Conservation (phyloP, 2,113 vertebrate species). For the Helogale parvula region DNA sequence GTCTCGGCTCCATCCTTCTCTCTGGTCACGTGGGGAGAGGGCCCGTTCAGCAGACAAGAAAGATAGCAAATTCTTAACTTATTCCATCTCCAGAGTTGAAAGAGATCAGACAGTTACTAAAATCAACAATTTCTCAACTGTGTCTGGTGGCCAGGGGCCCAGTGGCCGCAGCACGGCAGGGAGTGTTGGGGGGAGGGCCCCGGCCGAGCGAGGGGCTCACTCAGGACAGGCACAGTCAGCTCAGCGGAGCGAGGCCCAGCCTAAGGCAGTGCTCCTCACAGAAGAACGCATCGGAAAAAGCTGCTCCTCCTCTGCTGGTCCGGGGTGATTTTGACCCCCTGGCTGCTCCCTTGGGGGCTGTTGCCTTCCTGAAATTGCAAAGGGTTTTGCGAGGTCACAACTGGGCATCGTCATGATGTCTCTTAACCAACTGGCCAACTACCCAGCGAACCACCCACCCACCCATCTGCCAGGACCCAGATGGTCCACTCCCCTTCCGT, state of each 20-base stretch:
- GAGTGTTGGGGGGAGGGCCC: constrained; percentile 72
- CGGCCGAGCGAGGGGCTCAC: constrained; percentile 71
- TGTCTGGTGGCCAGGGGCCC: constrained; percentile 72
- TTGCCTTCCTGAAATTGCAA: constrained; percentile 92
- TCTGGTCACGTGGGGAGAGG: background rate
- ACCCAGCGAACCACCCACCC: too few relatives aligned
- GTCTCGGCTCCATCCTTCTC: background rate
- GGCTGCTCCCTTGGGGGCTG: constrained; percentile 93
- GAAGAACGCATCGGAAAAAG: constrained; percentile 96
- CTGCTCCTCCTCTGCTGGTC: constrained; percentile 97
- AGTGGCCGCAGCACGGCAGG: background rate
- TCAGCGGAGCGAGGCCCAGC: constrained; percentile 79
- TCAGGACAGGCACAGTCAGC: constrained; percentile 90
- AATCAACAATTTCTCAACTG: constrained; percentile 81
- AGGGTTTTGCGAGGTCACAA: constrained; percentile 36
- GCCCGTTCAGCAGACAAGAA: constrained; percentile 64
- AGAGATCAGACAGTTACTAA: constrained; percentile 82
- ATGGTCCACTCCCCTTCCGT: background rate
- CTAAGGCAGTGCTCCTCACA: constrained; percentile 91
- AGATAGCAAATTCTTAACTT: constrained; percentile 65
- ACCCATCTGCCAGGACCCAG: too few relatives aligned
- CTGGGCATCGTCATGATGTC: background rate
- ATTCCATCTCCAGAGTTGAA: constrained; percentile 78
- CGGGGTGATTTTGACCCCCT: constrained; percentile 95
- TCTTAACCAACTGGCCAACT: background rate